A percentile compares a stretch with the other conserved stretches of the same genome.
These are phyloP conservation scores for Zelostemma sp. DNA, from an alignment of 1,140 invertebrate species.

Conservation along the genomic window DNA sequence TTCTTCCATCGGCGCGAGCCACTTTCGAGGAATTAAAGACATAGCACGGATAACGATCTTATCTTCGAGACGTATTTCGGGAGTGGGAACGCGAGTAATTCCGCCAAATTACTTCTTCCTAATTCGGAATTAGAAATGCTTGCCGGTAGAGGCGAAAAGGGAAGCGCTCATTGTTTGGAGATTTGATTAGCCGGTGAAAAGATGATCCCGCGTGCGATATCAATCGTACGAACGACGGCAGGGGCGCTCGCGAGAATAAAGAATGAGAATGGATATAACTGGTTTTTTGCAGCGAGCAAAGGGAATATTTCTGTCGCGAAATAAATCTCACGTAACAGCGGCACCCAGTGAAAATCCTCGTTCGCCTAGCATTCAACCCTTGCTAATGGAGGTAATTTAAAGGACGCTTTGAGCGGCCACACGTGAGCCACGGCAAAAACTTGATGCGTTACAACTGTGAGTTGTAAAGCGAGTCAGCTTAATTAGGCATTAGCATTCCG, in stretches of 20 bases:
- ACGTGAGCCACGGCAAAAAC: conserved; percentile 64
- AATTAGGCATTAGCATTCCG: conserved; percentile 67
- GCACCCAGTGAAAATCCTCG: conserved; percentile 61
- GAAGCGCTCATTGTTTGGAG: too few species aligned
- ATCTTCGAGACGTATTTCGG: conserved; percentile 10
- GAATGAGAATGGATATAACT: conserved; percentile 4
- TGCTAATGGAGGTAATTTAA: conserved; percentile 69
- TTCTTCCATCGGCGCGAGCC: conserved; percentile 29
- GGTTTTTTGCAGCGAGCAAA: conserved; percentile 57
- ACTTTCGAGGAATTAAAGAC: conserved; percentile 57
- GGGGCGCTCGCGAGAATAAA: conserved; percentile 40
- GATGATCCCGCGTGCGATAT: background rate
- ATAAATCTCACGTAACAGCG: conserved; percentile 67
- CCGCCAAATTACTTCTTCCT: too few species aligned
- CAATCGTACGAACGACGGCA: too few species aligned
- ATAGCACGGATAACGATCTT: conserved; percentile 53
- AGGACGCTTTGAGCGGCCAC: conserved; percentile 67
- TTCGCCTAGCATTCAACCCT: conserved; percentile 63
- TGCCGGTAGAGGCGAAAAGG: too few species aligned
- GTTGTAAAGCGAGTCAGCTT: conserved; percentile 42
- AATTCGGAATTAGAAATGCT: too few species aligned
- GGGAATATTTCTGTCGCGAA: conserved; percentile 65
- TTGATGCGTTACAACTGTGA: conserved; percentile 55
- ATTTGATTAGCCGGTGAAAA: too few species aligned
- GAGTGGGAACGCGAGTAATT: background rate